Percentiles rank a stretch among this genome's conserved stretches.
Conservation (phyloP, 2,113 vertebrate species). For the Catharus fuscescens region DNA sequence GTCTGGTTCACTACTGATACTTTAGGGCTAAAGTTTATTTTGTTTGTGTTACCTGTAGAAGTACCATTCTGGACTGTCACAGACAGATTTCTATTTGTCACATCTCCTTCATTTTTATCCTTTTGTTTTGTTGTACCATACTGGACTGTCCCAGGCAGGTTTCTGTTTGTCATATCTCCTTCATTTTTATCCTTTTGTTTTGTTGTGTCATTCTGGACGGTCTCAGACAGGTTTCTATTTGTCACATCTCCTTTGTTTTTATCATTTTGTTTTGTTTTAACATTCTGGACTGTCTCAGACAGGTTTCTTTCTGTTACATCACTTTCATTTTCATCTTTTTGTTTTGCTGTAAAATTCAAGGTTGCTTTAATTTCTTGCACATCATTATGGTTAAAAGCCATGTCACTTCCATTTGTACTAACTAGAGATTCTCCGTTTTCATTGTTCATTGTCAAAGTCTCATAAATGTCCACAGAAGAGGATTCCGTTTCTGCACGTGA, state of each 20-base stretch:
- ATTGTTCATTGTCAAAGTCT: neutral
- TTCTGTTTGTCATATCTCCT: neutral
- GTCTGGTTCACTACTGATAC: conserved; percentile 5
- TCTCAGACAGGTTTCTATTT: neutral
- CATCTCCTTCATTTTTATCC: neutral
- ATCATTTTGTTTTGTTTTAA: neutral
- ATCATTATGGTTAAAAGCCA: conserved; percentile 4
- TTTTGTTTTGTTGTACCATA: neutral
- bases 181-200: neutral
- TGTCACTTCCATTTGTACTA: neutral
- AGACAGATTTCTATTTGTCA: conserved; percentile 15
- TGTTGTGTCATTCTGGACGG: neutral
- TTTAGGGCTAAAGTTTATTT: neutral
- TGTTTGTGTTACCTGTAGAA: neutral
- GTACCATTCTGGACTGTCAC: neutral
- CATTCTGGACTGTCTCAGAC: too few species aligned
- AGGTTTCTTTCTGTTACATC: conserved; percentile 5
- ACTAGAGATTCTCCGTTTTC: conserved; percentile 2
- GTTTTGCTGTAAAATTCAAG: conserved; percentile 26
- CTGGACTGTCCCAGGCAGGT: neutral
- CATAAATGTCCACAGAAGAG: neutral
- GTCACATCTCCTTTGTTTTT: neutral
- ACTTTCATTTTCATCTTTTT: neutral
- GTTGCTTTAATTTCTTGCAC: conserved; percentile 16
- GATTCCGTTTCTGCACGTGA: conserved; percentile 10